Percentiles rank a stretch among this genome's conserved stretches.
These are phyloP conservation scores for Agrochola lychnidis DNA, from an alignment of 2,888 invertebrate species.

Conservation along the genomic window DNA sequence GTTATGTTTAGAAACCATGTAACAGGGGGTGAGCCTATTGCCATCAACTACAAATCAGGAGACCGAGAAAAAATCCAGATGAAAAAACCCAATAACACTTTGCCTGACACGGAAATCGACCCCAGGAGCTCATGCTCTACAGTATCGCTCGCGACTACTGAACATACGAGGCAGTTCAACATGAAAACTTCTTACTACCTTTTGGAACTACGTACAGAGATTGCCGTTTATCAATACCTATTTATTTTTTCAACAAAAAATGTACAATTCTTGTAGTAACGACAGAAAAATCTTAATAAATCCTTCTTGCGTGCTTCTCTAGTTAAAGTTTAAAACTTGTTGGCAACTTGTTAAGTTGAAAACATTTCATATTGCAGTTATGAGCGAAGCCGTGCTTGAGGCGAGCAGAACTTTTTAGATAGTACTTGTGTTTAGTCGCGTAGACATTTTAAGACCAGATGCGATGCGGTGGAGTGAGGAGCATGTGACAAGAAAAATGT, in stretches of 20 bases:
- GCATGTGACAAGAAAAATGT: neutral
- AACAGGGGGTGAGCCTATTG: too few species aligned
- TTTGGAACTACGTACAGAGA: neutral
- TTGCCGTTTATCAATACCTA: too few species aligned
- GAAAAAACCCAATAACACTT: neutral
- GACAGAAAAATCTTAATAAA: slow-evolving; percentile 59
- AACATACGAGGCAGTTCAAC: too few species aligned
- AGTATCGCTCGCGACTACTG: too few species aligned
- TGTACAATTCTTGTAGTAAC: slow-evolving; percentile 12
- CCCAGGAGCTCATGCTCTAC: too few species aligned
- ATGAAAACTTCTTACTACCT: too few species aligned
- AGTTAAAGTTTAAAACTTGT: slow-evolving; percentile 52
- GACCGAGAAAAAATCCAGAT: too few species aligned
- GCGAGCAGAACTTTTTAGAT: slow-evolving; percentile 25
- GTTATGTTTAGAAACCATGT: too few species aligned
- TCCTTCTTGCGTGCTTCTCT: slow-evolving; percentile 26
- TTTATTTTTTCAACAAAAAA: neutral
- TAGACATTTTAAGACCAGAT: slow-evolving; percentile 17
- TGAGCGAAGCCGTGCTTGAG: slow-evolving; percentile 23
- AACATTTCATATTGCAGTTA: slow-evolving; percentile 56
- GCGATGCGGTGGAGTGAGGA: neutral
- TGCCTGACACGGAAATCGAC: too few species aligned
- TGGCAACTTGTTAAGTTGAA: slow-evolving; percentile 48
- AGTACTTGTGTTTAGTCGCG: slow-evolving; percentile 20
- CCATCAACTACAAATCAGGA: too few species aligned